Percentiles rank a stretch among this genome's conserved stretches.
phyloP scores from a whole-genome alignment of 2,113 vertebrate genomes.

The Pterocles gutturalis region DNA sequence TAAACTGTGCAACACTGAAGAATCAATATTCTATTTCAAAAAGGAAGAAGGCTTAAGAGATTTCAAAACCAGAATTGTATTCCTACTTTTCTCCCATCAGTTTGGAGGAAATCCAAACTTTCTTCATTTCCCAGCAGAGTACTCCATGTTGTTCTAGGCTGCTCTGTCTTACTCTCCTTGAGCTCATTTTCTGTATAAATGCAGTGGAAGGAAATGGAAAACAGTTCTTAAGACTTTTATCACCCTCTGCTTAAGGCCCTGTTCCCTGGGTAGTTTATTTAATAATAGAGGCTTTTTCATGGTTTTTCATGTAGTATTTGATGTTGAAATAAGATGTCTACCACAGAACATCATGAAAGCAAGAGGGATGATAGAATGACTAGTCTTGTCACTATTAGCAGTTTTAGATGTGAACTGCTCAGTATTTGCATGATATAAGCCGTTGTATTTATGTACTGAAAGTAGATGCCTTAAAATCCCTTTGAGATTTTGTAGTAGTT shows the following conservation, averaged over 20 bases:
- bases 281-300: background rate
- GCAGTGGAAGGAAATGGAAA: background rate
- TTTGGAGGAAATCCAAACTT: background rate
- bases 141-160: background rate
- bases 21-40: background rate
- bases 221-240: background rate
- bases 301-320: background rate
- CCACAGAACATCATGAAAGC: background rate
- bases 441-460: background rate
- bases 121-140: background rate
- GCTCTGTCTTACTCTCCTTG: background rate
- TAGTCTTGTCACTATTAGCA: background rate
- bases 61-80: background rate
- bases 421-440: background rate
- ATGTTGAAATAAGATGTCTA: background rate
- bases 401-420: background rate
- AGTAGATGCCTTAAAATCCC: background rate
- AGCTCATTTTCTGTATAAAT: background rate
- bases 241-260: background rate
- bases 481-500: background rate
- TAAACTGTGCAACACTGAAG: background rate
- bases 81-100: fast-evolving
- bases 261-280: background rate
- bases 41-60: background rate
- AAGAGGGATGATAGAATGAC: background rate